These are phyloP conservation scores for Elysia crispata DNA, from an alignment of 2,888 invertebrate species.

Conservation along the genomic window DNA sequence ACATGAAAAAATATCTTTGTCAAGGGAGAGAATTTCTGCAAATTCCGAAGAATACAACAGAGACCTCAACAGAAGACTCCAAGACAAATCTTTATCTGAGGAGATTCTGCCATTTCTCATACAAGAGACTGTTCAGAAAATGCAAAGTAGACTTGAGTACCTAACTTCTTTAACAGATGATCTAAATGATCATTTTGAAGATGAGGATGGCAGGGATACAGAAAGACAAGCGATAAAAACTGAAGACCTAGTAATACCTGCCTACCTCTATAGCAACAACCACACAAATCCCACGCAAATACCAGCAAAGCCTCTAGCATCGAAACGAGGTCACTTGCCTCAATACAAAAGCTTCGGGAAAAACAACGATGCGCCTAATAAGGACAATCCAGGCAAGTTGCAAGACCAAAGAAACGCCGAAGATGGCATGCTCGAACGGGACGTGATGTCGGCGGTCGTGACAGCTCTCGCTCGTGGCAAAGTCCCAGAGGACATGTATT, in stretches of 20 bases:
- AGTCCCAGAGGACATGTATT: conserved; percentile 27
- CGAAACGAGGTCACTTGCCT: too few species aligned
- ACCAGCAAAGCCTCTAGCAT: too few species aligned
- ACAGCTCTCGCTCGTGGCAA: neutral
- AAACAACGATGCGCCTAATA: neutral
- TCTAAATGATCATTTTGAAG: neutral
- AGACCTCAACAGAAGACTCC: too few species aligned
- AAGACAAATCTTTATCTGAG: too few species aligned
- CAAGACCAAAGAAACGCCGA: neutral
- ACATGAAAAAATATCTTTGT: too few species aligned
- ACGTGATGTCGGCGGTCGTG: neutral
- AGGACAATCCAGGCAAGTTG: neutral
- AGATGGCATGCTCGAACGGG: neutral
- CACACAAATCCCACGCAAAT: too few species aligned
- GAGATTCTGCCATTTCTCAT: conserved; percentile 12
- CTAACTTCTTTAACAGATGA: neutral
- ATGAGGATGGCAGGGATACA: neutral
- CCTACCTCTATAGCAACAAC: too few species aligned
- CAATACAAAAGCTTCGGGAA: too few species aligned
- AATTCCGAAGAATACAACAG: too few species aligned
- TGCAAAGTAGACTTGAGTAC: conserved; percentile 31
- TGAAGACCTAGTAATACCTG: too few species aligned
- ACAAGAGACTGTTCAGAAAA: conserved; percentile 33
- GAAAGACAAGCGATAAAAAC: neutral
- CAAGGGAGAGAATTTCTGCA: too few species aligned